Base-by-base conservation (phyloP, 2,113 vertebrate species). In the Corythoichthys intestinalis region DNA sequence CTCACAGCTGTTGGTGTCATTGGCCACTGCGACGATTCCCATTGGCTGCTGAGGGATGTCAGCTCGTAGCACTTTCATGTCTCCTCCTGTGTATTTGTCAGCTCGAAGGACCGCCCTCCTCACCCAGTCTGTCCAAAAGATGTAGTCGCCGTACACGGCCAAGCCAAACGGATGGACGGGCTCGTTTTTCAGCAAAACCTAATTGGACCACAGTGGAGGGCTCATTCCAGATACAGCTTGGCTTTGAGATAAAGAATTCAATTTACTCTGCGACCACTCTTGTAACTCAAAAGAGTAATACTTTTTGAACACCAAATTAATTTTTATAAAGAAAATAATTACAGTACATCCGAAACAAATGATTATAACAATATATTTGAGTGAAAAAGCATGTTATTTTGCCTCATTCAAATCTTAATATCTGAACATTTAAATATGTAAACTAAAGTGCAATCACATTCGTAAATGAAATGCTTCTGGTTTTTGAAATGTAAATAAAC, bases 111-210 rank as follows among this genome's bases (percentile, higher is more conserved):
- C 97, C 0, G 97, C 96, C 65, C 97, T 86, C 74, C 97, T 93
- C 61, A 99, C 96, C 97, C 97, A 99, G 90, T 99, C 97, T 0
- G 97, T 99, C 97, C 97, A 99, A 91, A 99, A 99, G 86, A 99
- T 96, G 87, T 96, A 95, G 67, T 98, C 95, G 0, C 97, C 97
- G 0, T 98, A 98, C 60, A 99, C 97, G 0, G 97, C 94, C 85
- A 99, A 85, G 63, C 97, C 97, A 0, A 98, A 98, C 7, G 97
- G 96, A 83, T 99, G 97, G 56, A 98, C 97, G 0, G 97, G 97
- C 86, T 99, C 97, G 0, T 96, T 95, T 74, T 97, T 98, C 66
- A 98, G 81, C 80, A 99, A 96, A 84, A 97, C 94, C 97, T 99
- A 88, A 1, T 0, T 72, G 63, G 67, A 78, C 71, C 54, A 52